Conservation (phyloP, 1,140 invertebrate species). For the Polypedilum vanderplanki region DNA sequence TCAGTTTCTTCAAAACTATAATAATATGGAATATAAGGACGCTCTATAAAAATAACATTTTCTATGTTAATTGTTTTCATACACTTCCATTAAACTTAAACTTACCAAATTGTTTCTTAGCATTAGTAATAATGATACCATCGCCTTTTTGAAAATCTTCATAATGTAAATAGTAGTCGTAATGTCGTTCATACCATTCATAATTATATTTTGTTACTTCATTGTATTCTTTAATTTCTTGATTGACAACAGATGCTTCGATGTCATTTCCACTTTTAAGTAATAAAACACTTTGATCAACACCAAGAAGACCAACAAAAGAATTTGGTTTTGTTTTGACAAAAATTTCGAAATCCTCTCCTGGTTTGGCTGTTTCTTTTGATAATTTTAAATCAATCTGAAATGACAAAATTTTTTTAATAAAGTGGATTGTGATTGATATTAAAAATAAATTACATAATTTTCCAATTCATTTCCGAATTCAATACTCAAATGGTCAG, state of each 20-base stretch:
- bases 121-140: no score
- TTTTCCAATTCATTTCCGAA: conserved; percentile 48
- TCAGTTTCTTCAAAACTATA: no score
- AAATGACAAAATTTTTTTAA: conserved; percentile 39
- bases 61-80: no score
- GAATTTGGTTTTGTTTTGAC: conserved; percentile 70
- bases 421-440: not conserved
- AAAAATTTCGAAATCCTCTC: conserved; percentile 55
- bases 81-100: no score
- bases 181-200: not conserved
- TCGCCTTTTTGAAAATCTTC: not conserved
- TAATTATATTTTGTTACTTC: conserved; percentile 34
- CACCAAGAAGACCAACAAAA: conserved; percentile 69
- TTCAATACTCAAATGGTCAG: conserved; percentile 67
- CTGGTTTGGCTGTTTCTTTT: conserved; percentile 55
- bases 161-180: not conserved
- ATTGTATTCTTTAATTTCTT: conserved; percentile 45
- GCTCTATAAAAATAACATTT: no score
- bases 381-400: conserved; percentile 45
- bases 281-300: conserved; percentile 74
- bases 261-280: conserved; percentile 56
- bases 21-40: not conserved
- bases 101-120: no score
- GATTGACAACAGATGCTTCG: conserved; percentile 39
- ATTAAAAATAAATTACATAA: not conserved